Evolutionary conservation across 2,113 vertebrate genomes (phyloP), one percentile per base, ranked within the genome.

Genomic region (Symphodus melops): DNA sequence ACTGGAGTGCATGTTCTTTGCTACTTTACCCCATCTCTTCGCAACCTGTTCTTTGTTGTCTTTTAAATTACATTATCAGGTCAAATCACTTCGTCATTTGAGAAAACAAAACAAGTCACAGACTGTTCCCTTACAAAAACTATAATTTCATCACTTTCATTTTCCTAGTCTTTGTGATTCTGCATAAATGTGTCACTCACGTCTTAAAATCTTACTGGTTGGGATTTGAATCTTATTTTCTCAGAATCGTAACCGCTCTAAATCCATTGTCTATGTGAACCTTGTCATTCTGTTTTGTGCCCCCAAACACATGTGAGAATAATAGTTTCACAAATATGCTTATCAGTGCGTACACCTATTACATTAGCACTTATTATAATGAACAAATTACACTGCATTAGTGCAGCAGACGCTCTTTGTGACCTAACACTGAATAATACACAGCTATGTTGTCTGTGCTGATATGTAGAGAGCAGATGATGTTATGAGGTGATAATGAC

Each of bases 401-500:
- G 81, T 28, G 54, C 20, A 4, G 71, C 55, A 54, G 54, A 68
- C 12, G 20, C 44, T 42, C 72, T 82, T 67, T 72, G 79, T 70
- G 86, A 81, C 81, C 81, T 72, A 55, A 77, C 84, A 70, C 82
- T 58, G 54, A 67, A 61, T 74, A 76, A 83, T 59, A 80, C 57
- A 79, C 74, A 79, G 81, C 81, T 75, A 37, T 79, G 84, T 85
- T 85, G 85, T 84, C 66, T 60, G 78, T 64, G 64, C 78, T 63
- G 77, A 87, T 85, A 80, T 57, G 79, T 66, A 58, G 72, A 71
- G 81, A 84, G 72, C 66, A 75, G 81, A 75, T 84, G 85, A 88
- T 91, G 88, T 89, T 85, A 67, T 75, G 83, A 86, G 84, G 87
- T 79, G 89, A 91, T 91, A 91, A 91, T 91, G 84, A 92, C 73